These are phyloP conservation scores for Tachysurus vachellii DNA, from an alignment of 2,113 vertebrate genomes.

Conservation along the genomic window DNA sequence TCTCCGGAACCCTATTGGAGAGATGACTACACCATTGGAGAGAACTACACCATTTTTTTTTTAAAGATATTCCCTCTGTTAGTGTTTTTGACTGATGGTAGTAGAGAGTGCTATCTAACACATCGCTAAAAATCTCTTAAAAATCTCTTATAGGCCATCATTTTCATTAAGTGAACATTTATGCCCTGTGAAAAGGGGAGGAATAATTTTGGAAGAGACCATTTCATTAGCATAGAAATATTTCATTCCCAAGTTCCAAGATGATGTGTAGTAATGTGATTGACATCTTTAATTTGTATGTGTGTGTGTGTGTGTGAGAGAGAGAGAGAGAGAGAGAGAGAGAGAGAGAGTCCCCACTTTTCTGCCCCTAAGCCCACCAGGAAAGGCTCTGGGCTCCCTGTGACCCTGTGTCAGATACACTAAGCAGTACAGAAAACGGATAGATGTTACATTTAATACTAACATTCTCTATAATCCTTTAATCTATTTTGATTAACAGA, in stretches of 20 bases:
- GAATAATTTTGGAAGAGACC: not conserved
- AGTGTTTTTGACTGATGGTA: not conserved
- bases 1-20: not conserved
- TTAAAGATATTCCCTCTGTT: not conserved
- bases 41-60: not conserved
- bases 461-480: not conserved
- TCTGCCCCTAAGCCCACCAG: too few relatives aligned
- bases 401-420: too few relatives aligned
- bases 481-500: not conserved
- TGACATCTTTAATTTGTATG: too few relatives aligned
- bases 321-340: too few relatives aligned
- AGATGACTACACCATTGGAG: not conserved
- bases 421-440: too few relatives aligned
- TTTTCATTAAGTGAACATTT: not conserved
- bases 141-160: not conserved
- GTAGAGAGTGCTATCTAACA: not conserved
- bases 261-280: too few relatives aligned
- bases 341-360: too few relatives aligned
- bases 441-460: not conserved
- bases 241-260: too few relatives aligned
- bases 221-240: not conserved
- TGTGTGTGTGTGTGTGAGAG: too few relatives aligned
- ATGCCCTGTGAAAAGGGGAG: not conserved
- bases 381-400: too few relatives aligned
- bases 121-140: not conserved